Base-by-base conservation (phyloP, 2,888 invertebrate genomes). In the Heterodera filipjevi region DNA sequence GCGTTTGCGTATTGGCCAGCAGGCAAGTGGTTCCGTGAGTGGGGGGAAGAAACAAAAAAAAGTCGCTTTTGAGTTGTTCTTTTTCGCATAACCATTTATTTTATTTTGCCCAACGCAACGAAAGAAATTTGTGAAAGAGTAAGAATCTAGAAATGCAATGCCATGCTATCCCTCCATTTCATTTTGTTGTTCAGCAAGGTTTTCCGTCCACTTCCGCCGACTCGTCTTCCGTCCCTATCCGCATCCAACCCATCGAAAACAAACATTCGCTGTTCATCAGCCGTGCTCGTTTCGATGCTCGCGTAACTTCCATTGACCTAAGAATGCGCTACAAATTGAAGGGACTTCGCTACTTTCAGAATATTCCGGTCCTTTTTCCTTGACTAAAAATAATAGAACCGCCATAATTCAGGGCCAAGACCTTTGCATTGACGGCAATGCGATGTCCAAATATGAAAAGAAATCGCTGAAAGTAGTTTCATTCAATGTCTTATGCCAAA, bases 301-400 rank as follows among this genome's bases (percentile, higher is more conserved):
- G 46, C 14, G 79, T 78, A n/a, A 12, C 53, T 3, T 22, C 68
- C 14, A 77, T 79, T 46, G 75, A 75, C 39, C 39, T 53, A 19
- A n/a, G 30, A 49, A 39, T 66, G n/a, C 44, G 33, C 53, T 79
- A 78, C 27, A 46, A 78, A 16, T 71, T 79, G 59, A 33, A 32
- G 16, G 79, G 79, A n/a, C 70, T 79, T 49, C 66, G 79, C 35
- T 77, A 79, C 27, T 79, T 78, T 78, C 72, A 79, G 14, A 46
- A 79, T 32, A 76, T 79, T 27, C 22, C 35, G 68, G 79, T 78
- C 35, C 39, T 2, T 39, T 30, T 39, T 39, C 39, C 39, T 6
- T 39, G 39, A 6, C 39, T 12, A 39, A 39, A 39, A 12, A 10
- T 6, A 12, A 39, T 10, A 39, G 39, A 39, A 0, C 10, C 5